Evolutionary conservation across 2,797 vertebrate species (phyloP).

Genomic region (Nyctibius grandis): DNA sequence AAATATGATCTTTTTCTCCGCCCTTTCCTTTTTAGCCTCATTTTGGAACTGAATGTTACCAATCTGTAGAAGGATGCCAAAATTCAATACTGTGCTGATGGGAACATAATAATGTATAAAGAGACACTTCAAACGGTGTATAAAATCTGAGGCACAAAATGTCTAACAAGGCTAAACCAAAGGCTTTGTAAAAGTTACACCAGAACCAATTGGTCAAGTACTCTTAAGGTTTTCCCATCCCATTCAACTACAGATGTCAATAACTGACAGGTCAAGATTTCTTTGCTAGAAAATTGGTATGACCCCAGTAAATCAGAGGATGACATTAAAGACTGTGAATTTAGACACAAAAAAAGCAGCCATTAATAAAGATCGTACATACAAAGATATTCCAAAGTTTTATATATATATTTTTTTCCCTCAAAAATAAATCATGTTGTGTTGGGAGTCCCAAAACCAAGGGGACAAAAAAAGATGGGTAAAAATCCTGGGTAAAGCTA

Average conservation of each 20-base stretch:
- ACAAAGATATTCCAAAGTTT: neutral
- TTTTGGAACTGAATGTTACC: neutral
- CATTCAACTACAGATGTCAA: neutral
- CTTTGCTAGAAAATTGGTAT: neutral
- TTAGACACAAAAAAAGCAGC: neutral
- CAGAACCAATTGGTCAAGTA: neutral
- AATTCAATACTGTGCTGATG: neutral
- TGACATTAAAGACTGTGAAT: neutral
- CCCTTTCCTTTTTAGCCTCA: neutral
- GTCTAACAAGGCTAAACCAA: constrained; percentile 34
- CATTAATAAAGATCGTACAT: neutral
- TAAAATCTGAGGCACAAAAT: constrained; percentile 39
- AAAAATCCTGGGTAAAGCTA: neutral
- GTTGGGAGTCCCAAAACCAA: neutral
- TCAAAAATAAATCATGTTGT: neutral
- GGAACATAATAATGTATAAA: constrained; percentile 43
- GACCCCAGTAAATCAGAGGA: neutral
- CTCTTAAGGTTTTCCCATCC: neutral
- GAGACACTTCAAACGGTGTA: constrained; percentile 32
- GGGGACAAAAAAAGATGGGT: neutral
- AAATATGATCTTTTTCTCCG: neutral
- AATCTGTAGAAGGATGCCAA: neutral
- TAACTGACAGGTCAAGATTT: neutral
- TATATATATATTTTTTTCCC: neutral
- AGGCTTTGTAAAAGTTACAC: constrained; percentile 37